Percentiles rank a stretch among this genome's conserved stretches.
phyloP scores from a whole-genome alignment of 2,113 vertebrate genomes.

The Colaptes auratus region DNA sequence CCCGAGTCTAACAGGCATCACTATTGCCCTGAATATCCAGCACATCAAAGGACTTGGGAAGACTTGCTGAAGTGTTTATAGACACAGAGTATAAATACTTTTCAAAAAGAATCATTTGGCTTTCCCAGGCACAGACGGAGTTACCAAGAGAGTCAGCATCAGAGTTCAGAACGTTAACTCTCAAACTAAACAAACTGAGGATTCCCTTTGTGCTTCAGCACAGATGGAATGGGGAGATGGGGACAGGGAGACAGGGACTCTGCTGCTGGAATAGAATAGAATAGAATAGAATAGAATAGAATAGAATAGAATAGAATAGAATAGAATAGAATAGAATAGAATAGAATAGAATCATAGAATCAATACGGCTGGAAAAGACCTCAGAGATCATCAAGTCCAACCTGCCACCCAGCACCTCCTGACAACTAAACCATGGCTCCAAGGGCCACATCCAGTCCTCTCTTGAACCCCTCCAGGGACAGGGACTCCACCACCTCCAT shows the following conservation, averaged over 20 bases:
- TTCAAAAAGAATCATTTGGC: not conserved
- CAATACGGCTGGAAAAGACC: too few relatives aligned
- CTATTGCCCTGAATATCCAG: not conserved
- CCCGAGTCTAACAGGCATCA: not conserved
- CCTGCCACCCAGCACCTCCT: too few relatives aligned
- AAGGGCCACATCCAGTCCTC: too few relatives aligned
- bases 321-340: too few relatives aligned
- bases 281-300: too few relatives aligned
- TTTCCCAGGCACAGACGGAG: not conserved
- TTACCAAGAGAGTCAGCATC: not conserved
- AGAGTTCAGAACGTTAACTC: not conserved
- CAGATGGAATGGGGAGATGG: not conserved
- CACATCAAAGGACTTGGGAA: not conserved
- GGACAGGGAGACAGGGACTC: too few relatives aligned
- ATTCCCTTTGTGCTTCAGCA: not conserved
- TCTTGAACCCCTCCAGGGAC: too few relatives aligned
- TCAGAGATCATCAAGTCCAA: too few relatives aligned
- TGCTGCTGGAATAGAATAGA: not conserved
- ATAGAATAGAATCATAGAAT: too few relatives aligned
- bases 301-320: too few relatives aligned
- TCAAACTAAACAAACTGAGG: not conserved
- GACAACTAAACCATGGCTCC: too few relatives aligned
- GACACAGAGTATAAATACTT: conserved; percentile 1
- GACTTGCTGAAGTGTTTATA: not conserved
- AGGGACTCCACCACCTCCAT: too few relatives aligned